Evolutionary conservation across 2,888 invertebrate genomes (phyloP).

Genomic region (Ochlodes sylvanus): DNA sequence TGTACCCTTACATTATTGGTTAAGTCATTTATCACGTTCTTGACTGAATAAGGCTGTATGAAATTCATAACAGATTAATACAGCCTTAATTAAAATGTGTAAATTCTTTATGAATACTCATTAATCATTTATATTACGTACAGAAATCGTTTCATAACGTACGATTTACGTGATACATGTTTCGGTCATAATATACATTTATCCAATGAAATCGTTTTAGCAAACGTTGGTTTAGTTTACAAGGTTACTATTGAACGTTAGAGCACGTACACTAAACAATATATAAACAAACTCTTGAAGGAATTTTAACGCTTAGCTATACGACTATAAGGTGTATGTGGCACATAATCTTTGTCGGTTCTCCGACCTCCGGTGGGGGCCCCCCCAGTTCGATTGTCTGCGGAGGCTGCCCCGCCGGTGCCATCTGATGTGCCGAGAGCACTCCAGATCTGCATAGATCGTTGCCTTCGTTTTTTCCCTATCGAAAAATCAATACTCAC

Average conservation of each 20-base stretch:
- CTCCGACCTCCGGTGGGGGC: constrained; percentile 74
- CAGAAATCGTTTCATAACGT: no score
- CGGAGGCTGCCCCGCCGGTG: constrained; percentile 84
- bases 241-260: neutral
- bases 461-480: constrained; percentile 85
- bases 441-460: constrained; percentile 86
- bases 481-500: constrained; percentile 84
- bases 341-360: constrained; percentile 73
- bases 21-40: neutral
- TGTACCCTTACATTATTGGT: neutral
- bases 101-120: no score
- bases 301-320: constrained; percentile 26
- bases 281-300: constrained; percentile 2
- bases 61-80: no score
- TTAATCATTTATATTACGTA: no score
- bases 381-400: constrained; percentile 84
- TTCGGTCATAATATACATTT: no score
- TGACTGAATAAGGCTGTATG: no score
- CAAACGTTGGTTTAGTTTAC: no score
- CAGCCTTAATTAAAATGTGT: no score
- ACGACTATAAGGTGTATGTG: constrained; percentile 42
- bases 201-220: no score
- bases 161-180: no score
- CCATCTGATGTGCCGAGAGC: constrained; percentile 85
- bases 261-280: neutral